These are phyloP conservation scores for Adela reaumurella DNA, from an alignment of 2,888 invertebrate genomes.

Conservation along the genomic window DNA sequence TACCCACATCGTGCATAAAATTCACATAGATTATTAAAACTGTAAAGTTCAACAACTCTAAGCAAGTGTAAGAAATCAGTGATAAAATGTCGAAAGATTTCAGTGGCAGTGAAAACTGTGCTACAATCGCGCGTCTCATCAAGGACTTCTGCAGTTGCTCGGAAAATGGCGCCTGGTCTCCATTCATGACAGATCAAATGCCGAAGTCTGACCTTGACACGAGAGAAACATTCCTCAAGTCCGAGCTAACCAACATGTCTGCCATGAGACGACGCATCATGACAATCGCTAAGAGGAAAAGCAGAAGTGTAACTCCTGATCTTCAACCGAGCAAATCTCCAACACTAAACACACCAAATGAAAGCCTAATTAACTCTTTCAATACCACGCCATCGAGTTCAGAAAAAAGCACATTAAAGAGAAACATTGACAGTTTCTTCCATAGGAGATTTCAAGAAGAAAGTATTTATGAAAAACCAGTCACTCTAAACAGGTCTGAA, in stretches of 20 bases:
- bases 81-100: slow-evolving; percentile 38
- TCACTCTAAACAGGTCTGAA: slow-evolving; percentile 19
- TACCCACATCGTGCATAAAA: too few relatives aligned
- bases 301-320: slow-evolving; percentile 25
- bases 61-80: too few relatives aligned
- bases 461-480: slow-evolving; percentile 41
- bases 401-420: slow-evolving; percentile 34
- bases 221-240: slow-evolving; percentile 25
- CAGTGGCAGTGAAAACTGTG: slow-evolving; percentile 39
- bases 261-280: slow-evolving; percentile 42
- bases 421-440: slow-evolving; percentile 41
- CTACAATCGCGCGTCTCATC: slow-evolving; percentile 40
- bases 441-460: slow-evolving; percentile 39
- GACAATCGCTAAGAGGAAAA: slow-evolving; percentile 37
- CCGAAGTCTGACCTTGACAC: slow-evolving; percentile 26
- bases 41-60: too few relatives aligned
- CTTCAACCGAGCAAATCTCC: slow-evolving; percentile 23
- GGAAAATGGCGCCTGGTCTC: slow-evolving; percentile 50
- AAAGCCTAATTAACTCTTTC: slow-evolving; percentile 35
- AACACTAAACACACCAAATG: slow-evolving; percentile 25
- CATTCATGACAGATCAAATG: slow-evolving; percentile 42
- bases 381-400: slow-evolving; percentile 35
- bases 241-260: slow-evolving; percentile 47
- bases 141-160: slow-evolving; percentile 51
- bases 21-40: too few relatives aligned